Base-by-base conservation (phyloP, 2,797 vertebrate genomes). In the Paguma larvata region DNA sequence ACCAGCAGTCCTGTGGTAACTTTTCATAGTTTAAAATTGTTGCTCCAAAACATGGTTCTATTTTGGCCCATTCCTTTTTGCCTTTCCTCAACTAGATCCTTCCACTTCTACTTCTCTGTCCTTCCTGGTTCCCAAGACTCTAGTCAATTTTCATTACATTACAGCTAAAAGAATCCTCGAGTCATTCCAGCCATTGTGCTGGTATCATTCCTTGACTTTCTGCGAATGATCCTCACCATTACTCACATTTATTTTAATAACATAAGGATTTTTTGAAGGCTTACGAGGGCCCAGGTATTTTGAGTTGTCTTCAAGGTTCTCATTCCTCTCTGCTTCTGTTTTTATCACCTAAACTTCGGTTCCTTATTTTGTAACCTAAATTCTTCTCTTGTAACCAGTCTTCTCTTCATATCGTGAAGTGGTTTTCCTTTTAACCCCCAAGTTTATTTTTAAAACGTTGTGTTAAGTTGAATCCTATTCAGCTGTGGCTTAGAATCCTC, bases 311-410 rank as follows among this genome's bases (percentile, higher is more conserved):
- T 91, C 18, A 94, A 30, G 30, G 18, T 67, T 95, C 25, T 73
- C 70, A 67, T 90, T 83, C 65, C 11, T 38, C 48, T 92, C 48
- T 93, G 23, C 4, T 21, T 38, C 16, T 80, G 2, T 75, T 70
- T 86, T 75, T 9, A 70, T 38, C 27, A 92, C 59, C 21, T 56
- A n/a, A 86, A 65, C 48, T 80, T 93, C 10, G 87, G 34, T 56
- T 83, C 5, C 21, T 82, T 89, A 7, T 89, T 62, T 90, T 67
- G 27, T 85, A 87, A 96, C 21, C 34, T 91, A 85, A 89, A 72
- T 95, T 93, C 2, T 77, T 77, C 44, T 77, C 73, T 77, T 77
- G 27, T 67, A 79, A 3, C 4, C 25, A 92, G 16, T 38, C 6
- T 56, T 89, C 59, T 84, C 46, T 85, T 62, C 34, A n/a, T 63